Evolutionary conservation across 2,797 vertebrate genomes (phyloP).

Genomic region (Adelosebastes latens): DNA sequence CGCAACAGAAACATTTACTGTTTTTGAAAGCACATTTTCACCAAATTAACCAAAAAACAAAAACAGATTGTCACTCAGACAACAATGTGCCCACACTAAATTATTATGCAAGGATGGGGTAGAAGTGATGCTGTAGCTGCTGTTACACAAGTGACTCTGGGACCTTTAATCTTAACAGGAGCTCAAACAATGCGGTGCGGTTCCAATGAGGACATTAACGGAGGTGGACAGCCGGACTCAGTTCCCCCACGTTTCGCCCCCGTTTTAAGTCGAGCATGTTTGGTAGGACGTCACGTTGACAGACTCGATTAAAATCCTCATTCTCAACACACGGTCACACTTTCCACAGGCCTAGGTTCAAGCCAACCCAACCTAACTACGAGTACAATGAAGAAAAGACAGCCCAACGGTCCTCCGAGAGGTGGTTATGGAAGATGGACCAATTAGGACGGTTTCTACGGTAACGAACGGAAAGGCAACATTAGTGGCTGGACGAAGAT

Average conservation of each 20-base stretch:
- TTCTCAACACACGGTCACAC: no score
- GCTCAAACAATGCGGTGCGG: not conserved
- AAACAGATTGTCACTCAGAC: not conserved
- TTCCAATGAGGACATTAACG: not conserved
- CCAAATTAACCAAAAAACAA: not conserved
- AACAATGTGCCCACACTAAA: not conserved
- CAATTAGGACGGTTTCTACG: no score
- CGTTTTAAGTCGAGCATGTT: not conserved
- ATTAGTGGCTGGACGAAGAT: no score
- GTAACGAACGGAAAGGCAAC: no score
- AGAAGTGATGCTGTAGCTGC: not conserved
- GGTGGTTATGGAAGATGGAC: no score
- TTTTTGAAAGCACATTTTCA: not conserved
- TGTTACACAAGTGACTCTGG: not conserved
- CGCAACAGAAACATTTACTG: not conserved
- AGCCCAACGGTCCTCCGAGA: no score
- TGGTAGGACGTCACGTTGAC: not conserved
- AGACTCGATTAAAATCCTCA: no score
- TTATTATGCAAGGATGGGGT: not conserved
- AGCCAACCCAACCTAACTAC: no score
- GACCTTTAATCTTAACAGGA: not conserved
- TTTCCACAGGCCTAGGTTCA: no score
- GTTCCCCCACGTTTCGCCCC: not conserved
- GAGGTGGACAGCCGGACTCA: not conserved
- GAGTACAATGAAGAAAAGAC: no score